These are phyloP conservation scores for Natrix natrix DNA, from an alignment of 2,797 vertebrate genomes.

Conservation along the genomic window DNA sequence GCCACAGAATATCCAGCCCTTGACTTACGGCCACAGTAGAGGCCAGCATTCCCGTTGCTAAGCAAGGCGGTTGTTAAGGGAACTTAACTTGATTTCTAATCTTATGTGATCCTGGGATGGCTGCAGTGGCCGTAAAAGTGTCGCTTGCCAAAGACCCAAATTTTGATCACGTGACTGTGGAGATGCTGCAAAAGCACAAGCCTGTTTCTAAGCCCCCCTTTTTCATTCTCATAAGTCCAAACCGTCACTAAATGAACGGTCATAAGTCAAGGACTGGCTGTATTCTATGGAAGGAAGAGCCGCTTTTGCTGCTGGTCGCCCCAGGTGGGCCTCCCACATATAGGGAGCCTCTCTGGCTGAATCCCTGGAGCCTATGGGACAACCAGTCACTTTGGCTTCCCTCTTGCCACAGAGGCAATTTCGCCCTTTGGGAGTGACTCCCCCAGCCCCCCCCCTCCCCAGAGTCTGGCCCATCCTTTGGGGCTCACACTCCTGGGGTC, in stretches of 20 bases:
- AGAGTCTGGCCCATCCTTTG: neutral
- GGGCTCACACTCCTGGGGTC: neutral
- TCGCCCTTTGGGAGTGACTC: neutral
- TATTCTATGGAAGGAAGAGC: neutral
- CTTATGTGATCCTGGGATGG: fast-evolving
- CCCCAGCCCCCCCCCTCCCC: neutral
- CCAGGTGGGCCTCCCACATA: fast-evolving
- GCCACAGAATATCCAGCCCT: neutral
- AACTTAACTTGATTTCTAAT: too few relatives aligned
- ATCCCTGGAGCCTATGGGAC: neutral
- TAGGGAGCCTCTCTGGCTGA: neutral
- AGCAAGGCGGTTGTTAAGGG: neutral
- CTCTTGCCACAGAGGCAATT: neutral
- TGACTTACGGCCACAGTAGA: neutral
- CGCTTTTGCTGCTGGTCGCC: neutral
- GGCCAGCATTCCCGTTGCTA: neutral
- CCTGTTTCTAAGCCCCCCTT: neutral
- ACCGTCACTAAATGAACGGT: neutral
- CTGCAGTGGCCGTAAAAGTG: too few relatives aligned
- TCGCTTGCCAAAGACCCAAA: too few relatives aligned
- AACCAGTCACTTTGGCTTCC: neutral
- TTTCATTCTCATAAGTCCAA: neutral
- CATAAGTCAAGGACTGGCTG: neutral
- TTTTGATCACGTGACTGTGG: neutral
- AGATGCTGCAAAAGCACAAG: neutral